Evolutionary conservation across 1,140 invertebrate genomes (phyloP).

Genomic region (Aphis gossypii): DNA sequence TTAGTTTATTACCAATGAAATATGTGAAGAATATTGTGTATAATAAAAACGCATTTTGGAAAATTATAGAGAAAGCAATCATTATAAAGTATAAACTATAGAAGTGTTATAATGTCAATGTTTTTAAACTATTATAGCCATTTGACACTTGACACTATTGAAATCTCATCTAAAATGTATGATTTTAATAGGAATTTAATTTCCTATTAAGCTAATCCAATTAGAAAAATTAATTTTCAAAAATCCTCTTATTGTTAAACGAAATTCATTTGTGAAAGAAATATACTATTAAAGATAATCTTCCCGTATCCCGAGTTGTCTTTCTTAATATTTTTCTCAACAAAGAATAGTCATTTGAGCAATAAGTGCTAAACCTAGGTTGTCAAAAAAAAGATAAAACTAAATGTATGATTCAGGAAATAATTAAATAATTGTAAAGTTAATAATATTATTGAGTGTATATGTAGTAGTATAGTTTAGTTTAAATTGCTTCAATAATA

Average conservation of each 20-base stretch:
- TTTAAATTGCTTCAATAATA: not conserved
- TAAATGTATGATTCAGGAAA: constrained; percentile 27
- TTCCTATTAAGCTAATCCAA: not conserved
- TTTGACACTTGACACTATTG: not conserved
- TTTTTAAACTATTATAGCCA: not conserved
- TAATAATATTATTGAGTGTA: not conserved
- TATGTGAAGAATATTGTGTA: not conserved
- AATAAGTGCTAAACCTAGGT: not conserved
- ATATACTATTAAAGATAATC: not conserved
- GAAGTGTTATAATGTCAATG: not conserved
- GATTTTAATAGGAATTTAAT: not conserved
- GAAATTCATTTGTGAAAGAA: not conserved
- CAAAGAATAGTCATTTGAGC: not conserved
- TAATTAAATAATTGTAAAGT: not conserved
- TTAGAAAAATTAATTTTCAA: not conserved
- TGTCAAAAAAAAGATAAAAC: constrained; percentile 23
- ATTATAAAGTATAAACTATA: too few relatives aligned
- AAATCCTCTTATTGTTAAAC: not conserved
- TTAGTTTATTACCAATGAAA: not conserved
- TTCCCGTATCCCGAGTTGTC: not conserved
- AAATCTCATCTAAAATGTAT: not conserved
- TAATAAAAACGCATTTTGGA: too few relatives aligned
- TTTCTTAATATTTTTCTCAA: constrained; percentile 27
- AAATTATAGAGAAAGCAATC: too few relatives aligned
- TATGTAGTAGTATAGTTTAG: not conserved